Conservation (phyloP, 2,797 vertebrate genomes). For the Hyperoplus lanceolatus region DNA sequence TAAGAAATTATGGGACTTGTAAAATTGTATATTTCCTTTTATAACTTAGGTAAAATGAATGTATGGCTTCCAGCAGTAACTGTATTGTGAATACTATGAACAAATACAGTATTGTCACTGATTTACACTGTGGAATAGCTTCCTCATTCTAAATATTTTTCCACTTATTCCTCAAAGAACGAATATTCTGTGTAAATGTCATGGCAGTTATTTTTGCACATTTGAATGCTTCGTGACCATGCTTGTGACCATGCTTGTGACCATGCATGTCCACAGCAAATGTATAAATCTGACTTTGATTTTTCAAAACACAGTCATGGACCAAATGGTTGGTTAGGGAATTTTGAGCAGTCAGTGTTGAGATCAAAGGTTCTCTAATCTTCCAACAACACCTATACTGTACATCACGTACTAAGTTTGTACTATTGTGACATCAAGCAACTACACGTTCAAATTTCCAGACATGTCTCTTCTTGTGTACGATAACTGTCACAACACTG, state of each 20-base stretch:
- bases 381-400: not conserved
- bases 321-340: not conserved
- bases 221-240: not conserved
- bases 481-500: not conserved
- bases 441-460: not conserved
- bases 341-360: not conserved
- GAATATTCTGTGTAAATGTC: not conserved
- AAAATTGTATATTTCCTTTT: not conserved
- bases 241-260: not conserved
- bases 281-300: not conserved
- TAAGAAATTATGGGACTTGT: not conserved
- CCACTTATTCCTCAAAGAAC: too few species aligned
- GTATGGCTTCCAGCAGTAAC: not conserved
- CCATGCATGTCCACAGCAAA: not conserved
- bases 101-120: not conserved
- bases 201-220: not conserved
- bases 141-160: too few species aligned
- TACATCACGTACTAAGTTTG: not conserved
- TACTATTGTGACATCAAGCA: not conserved
- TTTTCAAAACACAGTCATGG: too few species aligned
- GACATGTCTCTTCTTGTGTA: not conserved
- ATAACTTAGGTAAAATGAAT: not conserved
- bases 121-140: not conserved
- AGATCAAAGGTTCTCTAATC: not conserved
- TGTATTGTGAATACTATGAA: too few species aligned